phyloP scores from a whole-genome alignment of 2,113 vertebrate species.

The Myotis lucifugus region DNA sequence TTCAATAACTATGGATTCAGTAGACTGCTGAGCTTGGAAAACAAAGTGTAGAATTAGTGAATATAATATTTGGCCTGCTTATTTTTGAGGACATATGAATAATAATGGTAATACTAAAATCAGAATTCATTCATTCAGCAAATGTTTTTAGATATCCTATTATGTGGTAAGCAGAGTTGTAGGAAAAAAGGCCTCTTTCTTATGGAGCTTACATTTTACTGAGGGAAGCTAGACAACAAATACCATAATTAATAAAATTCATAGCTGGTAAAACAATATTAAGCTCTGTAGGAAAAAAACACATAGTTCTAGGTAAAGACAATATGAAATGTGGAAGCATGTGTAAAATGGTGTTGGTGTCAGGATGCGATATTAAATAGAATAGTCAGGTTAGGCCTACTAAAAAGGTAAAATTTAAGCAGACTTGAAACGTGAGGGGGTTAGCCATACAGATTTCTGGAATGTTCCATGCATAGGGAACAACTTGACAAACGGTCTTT shows the following conservation, averaged over 20 bases:
- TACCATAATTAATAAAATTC: not conserved
- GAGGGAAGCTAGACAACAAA: not conserved
- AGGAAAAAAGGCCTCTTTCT: not conserved
- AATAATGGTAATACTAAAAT: not conserved
- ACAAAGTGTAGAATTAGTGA: not conserved
- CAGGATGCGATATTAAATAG: not conserved
- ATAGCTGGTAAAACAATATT: not conserved
- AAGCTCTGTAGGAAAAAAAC: not conserved
- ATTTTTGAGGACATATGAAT: slow-evolving; percentile 5
- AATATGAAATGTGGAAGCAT: not conserved
- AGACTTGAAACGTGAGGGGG: not conserved
- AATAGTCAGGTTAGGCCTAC: not conserved
- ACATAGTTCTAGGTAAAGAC: not conserved
- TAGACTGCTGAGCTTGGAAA: not conserved
- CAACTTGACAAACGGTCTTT: not conserved
- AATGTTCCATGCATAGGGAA: not conserved
- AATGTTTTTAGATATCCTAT: not conserved
- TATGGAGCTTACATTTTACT: not conserved
- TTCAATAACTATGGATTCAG: not conserved
- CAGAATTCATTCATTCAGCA: not conserved
- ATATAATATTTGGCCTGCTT: not conserved
- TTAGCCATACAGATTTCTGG: not conserved
- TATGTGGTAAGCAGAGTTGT: not conserved
- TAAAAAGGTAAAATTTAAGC: not conserved
- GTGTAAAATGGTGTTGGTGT: not conserved